Evolutionary conservation across 2,888 invertebrate species (phyloP), one percentile per base, ranked within the genome.

Genomic region (Dermolepida albohirtum): DNA sequence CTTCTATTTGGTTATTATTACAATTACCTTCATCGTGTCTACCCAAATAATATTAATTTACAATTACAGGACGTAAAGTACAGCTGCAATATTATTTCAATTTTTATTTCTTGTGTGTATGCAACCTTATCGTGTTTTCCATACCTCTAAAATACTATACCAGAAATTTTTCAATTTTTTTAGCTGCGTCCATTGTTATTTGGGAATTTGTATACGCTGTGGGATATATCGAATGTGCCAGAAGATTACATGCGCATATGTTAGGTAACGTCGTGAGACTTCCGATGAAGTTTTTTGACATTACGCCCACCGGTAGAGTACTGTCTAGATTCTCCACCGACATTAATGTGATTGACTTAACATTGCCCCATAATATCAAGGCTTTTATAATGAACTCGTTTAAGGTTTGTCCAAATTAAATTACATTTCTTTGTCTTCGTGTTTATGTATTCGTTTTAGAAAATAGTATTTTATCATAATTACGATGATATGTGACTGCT

Each of bases 231-330:
- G 72, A 72, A 50, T 92, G 92, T 76, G 89, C 92, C 75, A 81
- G 80, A 74, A 80, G 80, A 73, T 80, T 89, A 77, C 89, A 89
- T 83, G 79, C 79, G 71, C 79, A 81, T 66, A 83, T 92, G 79
- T 84, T 92, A 78, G 76, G 79, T 69, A 87, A 86, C 79, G 86
- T 91, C 73, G 80, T 92, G 72, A 86, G 86, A 77, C 87, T 89
- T 78, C 91, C 92, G 69, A 88, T 90, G 85, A 87, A 88, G 79
- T 88, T 91, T 84, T 92, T 90, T 85, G 92, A 92, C 82, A 89
- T 88, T 75, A 93, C 92, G 67, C 92, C 92, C 34, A 77, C 88
- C 73, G 92, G 92, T 80, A 86, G 92, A 75, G 88, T 92, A 76
- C 85, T 92, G 59, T 85, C 88, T 85, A 87, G 90, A 82, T 90